A percentile compares a stretch with the other conserved stretches of the same genome.
These are phyloP conservation scores for Hermaeophaga mercurialis DNA, from an alignment of 2,888 invertebrate genomes.

Conservation along the genomic window DNA sequence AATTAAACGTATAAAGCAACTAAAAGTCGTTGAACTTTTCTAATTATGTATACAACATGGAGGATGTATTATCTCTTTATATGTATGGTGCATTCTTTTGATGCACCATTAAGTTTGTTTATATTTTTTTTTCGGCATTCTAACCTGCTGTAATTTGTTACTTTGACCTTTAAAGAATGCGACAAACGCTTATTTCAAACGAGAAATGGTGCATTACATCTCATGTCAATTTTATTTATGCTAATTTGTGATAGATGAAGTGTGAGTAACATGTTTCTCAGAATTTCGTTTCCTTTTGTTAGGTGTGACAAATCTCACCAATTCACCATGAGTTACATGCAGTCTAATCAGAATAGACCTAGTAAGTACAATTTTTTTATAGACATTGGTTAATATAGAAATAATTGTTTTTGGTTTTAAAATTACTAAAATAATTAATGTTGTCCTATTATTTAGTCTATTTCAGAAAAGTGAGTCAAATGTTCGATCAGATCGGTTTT, in stretches of 20 bases:
- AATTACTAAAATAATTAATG: too few species aligned
- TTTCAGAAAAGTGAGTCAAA: too few species aligned
- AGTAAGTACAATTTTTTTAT: constrained; percentile 66
- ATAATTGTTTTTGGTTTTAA: too few species aligned
- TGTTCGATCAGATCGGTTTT: too few species aligned
- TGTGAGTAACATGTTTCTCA: constrained; percentile 36
- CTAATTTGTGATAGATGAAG: constrained; percentile 18
- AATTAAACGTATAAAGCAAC: too few species aligned
- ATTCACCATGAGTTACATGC: constrained; percentile 85
- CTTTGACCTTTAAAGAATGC: too few species aligned
- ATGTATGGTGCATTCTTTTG: constrained; percentile 41
- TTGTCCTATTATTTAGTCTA: too few species aligned
- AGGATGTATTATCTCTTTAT: constrained; percentile 50
- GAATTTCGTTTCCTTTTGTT: constrained; percentile 36
- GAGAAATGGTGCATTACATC: too few species aligned
- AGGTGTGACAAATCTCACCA: constrained; percentile 48
- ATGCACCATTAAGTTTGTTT: constrained; percentile 19
- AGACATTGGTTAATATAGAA: constrained; percentile 3
- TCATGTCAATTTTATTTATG: constrained; percentile 17
- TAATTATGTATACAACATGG: constrained; percentile 51
- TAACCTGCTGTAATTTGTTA: not conserved
- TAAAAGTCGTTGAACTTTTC: constrained; percentile 47
- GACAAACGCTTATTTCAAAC: too few species aligned
- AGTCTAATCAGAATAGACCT: constrained; percentile 76
- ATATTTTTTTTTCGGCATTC: constrained; percentile 22